Conservation (phyloP, 2,888 invertebrate species). For the Allacma fusca region DNA sequence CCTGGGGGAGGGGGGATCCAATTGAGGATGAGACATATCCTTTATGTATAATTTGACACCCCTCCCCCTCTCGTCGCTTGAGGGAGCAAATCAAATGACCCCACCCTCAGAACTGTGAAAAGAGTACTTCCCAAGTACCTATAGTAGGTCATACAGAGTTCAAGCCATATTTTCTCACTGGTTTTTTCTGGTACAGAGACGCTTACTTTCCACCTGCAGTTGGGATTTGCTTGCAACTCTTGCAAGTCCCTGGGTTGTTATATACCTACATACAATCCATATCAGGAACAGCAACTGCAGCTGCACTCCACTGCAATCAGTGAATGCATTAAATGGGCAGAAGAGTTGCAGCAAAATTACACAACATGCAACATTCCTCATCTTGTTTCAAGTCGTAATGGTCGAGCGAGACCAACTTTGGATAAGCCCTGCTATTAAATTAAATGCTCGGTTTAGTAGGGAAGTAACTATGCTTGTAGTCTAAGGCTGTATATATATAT, state of each 20-base stretch:
- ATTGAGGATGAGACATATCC: too few relatives aligned
- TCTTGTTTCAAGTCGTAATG: background rate
- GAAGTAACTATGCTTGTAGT: background rate
- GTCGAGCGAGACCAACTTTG: background rate
- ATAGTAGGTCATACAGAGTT: too few relatives aligned
- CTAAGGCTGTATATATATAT: background rate
- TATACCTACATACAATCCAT: background rate
- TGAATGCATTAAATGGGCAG: background rate
- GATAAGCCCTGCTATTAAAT: constrained; percentile 1
- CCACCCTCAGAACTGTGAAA: too few relatives aligned
- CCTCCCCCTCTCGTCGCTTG: too few relatives aligned
- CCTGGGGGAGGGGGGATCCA: too few relatives aligned
- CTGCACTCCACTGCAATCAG: constrained; percentile 6
- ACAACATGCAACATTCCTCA: background rate
- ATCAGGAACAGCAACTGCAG: background rate
- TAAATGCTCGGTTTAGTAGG: background rate
- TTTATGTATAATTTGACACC: too few relatives aligned
- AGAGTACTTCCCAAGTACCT: too few relatives aligned
- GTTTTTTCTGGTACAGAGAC: background rate
- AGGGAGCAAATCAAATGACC: too few relatives aligned
- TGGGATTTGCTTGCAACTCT: background rate
- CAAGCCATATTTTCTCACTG: too few relatives aligned
- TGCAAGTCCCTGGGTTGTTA: background rate
- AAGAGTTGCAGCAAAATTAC: background rate
- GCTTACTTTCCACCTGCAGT: constrained; percentile 12